Evolutionary conservation across 2,113 vertebrate genomes (phyloP), one percentile per base, ranked within the genome.

Genomic region (Brachyhypopomus gauderio): DNA sequence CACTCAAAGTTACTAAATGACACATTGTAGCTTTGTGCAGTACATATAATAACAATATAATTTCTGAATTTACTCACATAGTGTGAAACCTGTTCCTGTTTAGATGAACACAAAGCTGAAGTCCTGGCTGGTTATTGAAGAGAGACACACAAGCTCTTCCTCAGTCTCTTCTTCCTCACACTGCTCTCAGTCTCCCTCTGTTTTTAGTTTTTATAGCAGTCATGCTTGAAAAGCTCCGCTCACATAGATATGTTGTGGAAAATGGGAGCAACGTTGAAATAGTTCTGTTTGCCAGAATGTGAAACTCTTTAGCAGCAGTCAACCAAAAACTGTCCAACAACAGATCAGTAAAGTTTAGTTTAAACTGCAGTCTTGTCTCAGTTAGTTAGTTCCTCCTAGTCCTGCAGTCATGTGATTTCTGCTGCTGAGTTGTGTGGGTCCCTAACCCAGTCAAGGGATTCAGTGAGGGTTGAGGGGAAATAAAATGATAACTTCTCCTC

Each of bases 361-460:
- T 62, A 62, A 25, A 76, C 74, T 19, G 38, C n/a, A 58, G 16
- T 41, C 12, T 63, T 76, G 58, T 62, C 58, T 63, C 74, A 87
- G 66, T 84, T 82, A 86, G 12, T 85, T 59, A 78, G 72, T 85
- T 85, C 71, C 41, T 84, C 80, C 11, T 85, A 84, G 66, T 84
- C 74, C 69, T 79, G n/a, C 7, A 80, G 83, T 83, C 82, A 78
- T 45, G 79, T 79, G 30, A 30, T 30, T 30, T 3, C 56, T 66
- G 34, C 59, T 60, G 67, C 12, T 81, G 7, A 82, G 79, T 78
- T 82, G 6, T 75, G 59, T 75, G 11, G 19, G 74, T 84, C 74
- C 76, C 76, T 85, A 80, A 86, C 72, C 63, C 82, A 87, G 86
- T 82, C 83, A 78, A 85, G 72, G 69, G 52, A 85, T 38, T 58